These are phyloP conservation scores for Sceloporus tristichus DNA, from an alignment of 2,113 vertebrate species.

Conservation along the genomic window DNA sequence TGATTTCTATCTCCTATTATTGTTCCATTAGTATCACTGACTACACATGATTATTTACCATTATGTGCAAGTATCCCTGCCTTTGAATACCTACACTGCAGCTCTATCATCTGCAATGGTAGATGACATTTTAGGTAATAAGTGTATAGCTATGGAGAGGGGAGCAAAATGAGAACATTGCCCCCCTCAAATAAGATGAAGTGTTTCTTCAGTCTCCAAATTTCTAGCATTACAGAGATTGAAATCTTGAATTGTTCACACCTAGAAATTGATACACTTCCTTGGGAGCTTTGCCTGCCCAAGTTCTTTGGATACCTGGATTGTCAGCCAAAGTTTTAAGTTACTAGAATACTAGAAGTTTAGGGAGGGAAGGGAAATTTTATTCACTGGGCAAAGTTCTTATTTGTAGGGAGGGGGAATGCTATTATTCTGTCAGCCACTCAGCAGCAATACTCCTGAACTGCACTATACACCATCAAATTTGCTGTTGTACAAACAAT, in stretches of 20 bases:
- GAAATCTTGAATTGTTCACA: too few species aligned
- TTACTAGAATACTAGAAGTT: not conserved
- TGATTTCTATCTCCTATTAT: not conserved
- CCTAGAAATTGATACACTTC: not conserved
- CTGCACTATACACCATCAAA: not conserved
- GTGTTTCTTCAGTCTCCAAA: not conserved
- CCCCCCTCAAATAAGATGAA: too few species aligned
- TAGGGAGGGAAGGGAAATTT: not conserved
- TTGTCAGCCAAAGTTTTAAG: too few species aligned
- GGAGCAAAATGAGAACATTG: too few species aligned
- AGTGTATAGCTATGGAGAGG: too few species aligned
- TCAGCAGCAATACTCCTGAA: not conserved
- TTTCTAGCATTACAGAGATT: not conserved
- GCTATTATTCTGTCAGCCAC: not conserved
- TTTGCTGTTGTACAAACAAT: not conserved
- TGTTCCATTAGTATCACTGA: not conserved
- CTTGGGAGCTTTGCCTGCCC: not conserved
- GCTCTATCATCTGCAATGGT: not conserved
- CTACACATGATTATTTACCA: conserved; percentile 1
- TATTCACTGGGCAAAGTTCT: too few species aligned
- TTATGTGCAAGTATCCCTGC: not conserved
- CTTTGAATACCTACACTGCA: not conserved
- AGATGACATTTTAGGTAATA: conserved; percentile 5
- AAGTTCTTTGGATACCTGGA: not conserved
- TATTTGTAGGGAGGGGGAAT: too few species aligned